These are phyloP conservation scores for Ganaspis brasiliensis DNA, from an alignment of 2,888 invertebrate species.

Conservation along the genomic window DNA sequence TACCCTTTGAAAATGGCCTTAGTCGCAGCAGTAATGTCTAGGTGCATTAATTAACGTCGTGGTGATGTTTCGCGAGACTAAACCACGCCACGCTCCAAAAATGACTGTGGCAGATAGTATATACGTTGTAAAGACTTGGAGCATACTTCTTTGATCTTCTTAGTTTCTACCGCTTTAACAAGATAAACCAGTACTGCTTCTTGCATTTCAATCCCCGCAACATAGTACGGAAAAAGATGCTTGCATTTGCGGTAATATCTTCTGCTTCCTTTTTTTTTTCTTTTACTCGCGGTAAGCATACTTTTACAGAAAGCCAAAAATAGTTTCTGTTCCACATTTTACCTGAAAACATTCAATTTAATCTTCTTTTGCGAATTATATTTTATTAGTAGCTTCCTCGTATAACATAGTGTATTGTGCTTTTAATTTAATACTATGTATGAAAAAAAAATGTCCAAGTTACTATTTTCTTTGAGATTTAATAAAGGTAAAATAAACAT, in stretches of 20 bases:
- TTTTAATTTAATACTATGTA: too few relatives aligned
- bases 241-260: constrained; percentile 5
- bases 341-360: too few relatives aligned
- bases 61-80: constrained; percentile 61
- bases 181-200: constrained; percentile 23
- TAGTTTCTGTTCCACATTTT: background rate
- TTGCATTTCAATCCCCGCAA: constrained; percentile 34
- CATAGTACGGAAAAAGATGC: constrained; percentile 6
- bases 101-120: constrained; percentile 45
- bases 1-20: constrained; percentile 29
- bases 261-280: background rate
- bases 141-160: constrained; percentile 53
- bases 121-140: constrained; percentile 38
- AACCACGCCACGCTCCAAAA: constrained; percentile 45
- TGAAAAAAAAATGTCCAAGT: too few relatives aligned
- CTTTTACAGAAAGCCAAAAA: background rate
- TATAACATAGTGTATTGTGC: too few relatives aligned
- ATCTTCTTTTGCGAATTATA: too few relatives aligned
- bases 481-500: too few relatives aligned
- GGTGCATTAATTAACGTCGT: constrained; percentile 72
- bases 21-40: constrained; percentile 61
- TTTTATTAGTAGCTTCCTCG: too few relatives aligned
- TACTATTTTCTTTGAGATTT: too few relatives aligned
- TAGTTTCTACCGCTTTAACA: constrained; percentile 34
- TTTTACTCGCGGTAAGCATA: background rate